Percentiles rank a stretch among this genome's conserved stretches.
Evolutionary conservation across 1,140 invertebrate species (phyloP).

Genomic region (Drosophila lacertosa): DNA sequence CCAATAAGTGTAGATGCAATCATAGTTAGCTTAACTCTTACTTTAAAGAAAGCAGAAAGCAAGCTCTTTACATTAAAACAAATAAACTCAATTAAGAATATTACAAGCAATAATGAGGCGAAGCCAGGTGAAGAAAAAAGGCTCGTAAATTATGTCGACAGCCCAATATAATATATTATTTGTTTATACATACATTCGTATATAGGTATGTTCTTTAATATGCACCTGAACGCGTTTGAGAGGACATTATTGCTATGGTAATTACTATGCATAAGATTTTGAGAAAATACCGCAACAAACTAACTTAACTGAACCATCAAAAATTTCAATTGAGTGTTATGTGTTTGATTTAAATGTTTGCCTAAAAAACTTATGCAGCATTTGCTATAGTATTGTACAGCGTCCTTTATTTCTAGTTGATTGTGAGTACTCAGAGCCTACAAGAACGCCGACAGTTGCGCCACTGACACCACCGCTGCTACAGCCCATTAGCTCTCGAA

Average conservation of each 20-base stretch:
- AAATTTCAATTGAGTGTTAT: conserved; percentile 25
- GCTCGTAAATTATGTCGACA: conserved; percentile 47
- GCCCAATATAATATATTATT: conserved; percentile 22
- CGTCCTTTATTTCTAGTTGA: conserved; percentile 84
- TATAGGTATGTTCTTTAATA: conserved; percentile 68
- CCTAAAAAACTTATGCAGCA: conserved; percentile 82
- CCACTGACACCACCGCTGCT: conserved; percentile 61
- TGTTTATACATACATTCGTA: conserved; percentile 2
- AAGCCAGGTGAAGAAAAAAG: background rate
- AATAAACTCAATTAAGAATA: conserved; percentile 40
- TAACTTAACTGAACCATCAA: conserved; percentile 17
- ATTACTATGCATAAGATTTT: conserved; percentile 21
- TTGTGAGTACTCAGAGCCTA: conserved; percentile 82
- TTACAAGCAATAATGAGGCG: conserved; percentile 21
- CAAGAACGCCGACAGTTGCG: conserved; percentile 46
- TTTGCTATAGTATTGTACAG: conserved; percentile 84
- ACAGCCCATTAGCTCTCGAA: conserved; percentile 83
- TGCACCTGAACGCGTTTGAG: conserved; percentile 57
- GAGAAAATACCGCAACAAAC: conserved; percentile 42
- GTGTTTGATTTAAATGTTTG: conserved; percentile 67
- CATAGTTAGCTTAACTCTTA: conserved; percentile 21
- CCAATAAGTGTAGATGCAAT: conserved; percentile 11
- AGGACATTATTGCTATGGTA: conserved; percentile 43
- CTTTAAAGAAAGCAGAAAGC: conserved; percentile 33
- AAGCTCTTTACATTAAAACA: conserved; percentile 61